phyloP scores from a whole-genome alignment of 2,888 invertebrate species.

The Desoria tigrina region DNA sequence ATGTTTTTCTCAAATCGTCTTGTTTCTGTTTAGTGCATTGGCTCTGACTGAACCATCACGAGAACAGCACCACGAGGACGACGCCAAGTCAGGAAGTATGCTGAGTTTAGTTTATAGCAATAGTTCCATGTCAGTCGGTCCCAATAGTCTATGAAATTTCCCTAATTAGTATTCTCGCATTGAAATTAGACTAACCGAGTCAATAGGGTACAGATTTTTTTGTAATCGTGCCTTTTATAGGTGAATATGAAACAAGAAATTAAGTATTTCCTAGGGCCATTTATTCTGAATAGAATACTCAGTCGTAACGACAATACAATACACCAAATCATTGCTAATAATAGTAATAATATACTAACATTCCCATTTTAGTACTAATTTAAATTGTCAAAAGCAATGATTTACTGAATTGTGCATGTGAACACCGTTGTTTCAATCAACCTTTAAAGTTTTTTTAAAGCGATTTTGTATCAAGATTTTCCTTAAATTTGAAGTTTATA shows the following conservation, averaged over 20 bases:
- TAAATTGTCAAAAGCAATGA: no score
- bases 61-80: conserved; percentile 85
- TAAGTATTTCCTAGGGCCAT: no score
- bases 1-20: conserved; percentile 13
- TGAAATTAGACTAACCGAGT: not conserved
- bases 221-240: no score
- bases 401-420: no score
- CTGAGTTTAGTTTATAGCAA: conserved; percentile 89
- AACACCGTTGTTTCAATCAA: no score
- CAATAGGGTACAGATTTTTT: not conserved
- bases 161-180: not conserved
- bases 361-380: no score
- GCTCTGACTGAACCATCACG: conserved; percentile 88
- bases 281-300: not conserved
- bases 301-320: not conserved
- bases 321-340: no score
- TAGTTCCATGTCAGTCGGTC: conserved; percentile 86
- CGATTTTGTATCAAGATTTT: no score
- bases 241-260: no score
- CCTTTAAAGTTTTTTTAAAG: no score
- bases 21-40: conserved; percentile 68
- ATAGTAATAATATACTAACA: no score
- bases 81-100: conserved; percentile 92
- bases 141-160: conserved; percentile 56
- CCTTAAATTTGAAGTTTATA: no score